These are phyloP conservation scores for Indicator maculatus DNA, from an alignment of 2,113 vertebrate species.

Conservation along the genomic window DNA sequence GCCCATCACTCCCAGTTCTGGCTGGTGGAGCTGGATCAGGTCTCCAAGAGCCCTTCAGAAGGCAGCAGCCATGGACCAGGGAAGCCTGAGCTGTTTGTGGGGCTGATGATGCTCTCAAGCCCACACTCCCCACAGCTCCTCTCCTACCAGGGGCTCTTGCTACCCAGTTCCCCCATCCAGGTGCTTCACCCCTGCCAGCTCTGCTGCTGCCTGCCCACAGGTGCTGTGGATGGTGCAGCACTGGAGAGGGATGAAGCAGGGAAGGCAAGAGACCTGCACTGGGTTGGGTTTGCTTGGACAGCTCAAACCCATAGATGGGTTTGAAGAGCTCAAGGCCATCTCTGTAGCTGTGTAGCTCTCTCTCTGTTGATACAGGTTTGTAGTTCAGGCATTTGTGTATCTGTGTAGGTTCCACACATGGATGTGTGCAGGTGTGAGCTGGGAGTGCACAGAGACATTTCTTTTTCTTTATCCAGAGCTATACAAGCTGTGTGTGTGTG, in stretches of 20 bases:
- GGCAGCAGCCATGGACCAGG: neutral
- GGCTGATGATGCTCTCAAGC: neutral
- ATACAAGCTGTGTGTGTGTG: neutral
- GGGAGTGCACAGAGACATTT: neutral
- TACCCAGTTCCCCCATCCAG: neutral
- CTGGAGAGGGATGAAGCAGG: neutral
- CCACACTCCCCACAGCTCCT: rapidly evolving
- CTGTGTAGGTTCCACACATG: neutral
- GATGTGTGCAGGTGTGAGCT: neutral
- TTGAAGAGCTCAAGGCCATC: neutral
- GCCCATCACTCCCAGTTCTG: neutral
- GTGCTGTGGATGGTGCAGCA: rapidly evolving
- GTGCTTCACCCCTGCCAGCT: neutral
- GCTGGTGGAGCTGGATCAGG: neutral
- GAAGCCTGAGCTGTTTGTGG: rapidly evolving
- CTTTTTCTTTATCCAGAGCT: neutral
- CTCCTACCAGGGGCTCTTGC: neutral
- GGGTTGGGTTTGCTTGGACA: neutral
- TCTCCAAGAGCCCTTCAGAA: neutral
- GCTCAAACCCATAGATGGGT: no score
- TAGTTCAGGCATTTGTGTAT: neutral
- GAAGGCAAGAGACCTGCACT: neutral
- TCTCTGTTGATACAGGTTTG: neutral
- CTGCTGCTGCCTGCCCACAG: rapidly evolving
- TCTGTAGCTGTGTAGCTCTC: neutral